A percentile compares a stretch with the other conserved stretches of the same genome.
These are phyloP conservation scores for Phrynosoma blainvillii DNA, from an alignment of 2,113 vertebrate genomes.

Conservation along the genomic window DNA sequence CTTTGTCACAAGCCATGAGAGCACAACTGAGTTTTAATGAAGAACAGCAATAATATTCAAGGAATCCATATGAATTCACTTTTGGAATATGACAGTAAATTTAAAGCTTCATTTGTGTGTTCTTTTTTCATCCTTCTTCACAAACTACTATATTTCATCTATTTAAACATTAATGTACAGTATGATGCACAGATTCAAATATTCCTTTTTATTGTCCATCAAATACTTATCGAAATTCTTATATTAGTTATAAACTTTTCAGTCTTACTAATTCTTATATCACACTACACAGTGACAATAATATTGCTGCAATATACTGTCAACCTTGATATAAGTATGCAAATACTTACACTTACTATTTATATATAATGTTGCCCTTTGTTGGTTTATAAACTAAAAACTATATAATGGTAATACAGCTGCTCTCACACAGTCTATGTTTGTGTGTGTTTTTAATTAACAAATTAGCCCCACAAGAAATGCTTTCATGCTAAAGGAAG, in stretches of 20 bases:
- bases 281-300: neutral
- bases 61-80: constrained; percentile 34
- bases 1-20: constrained; percentile 36
- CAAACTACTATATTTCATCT: no score
- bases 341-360: constrained; percentile 3
- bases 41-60: constrained; percentile 42
- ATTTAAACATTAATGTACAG: no score
- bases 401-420: neutral
- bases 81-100: constrained; percentile 43
- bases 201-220: neutral
- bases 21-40: constrained; percentile 35
- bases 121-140: constrained; percentile 31
- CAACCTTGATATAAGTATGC: neutral
- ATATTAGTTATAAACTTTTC: constrained; percentile 11
- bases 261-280: neutral
- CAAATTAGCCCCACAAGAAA: constrained; percentile 32
- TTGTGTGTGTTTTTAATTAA: constrained; percentile 28
- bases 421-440: constrained; percentile 12
- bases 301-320: neutral
- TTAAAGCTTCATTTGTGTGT: constrained; percentile 28
- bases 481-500: constrained; percentile 30
- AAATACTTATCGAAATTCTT: neutral
- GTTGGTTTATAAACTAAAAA: constrained; percentile 23
- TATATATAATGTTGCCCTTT: constrained; percentile 5
- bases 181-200: neutral